These are phyloP conservation scores for Notodonta dromedarius DNA, from an alignment of 2,888 invertebrate genomes.

Conservation along the genomic window DNA sequence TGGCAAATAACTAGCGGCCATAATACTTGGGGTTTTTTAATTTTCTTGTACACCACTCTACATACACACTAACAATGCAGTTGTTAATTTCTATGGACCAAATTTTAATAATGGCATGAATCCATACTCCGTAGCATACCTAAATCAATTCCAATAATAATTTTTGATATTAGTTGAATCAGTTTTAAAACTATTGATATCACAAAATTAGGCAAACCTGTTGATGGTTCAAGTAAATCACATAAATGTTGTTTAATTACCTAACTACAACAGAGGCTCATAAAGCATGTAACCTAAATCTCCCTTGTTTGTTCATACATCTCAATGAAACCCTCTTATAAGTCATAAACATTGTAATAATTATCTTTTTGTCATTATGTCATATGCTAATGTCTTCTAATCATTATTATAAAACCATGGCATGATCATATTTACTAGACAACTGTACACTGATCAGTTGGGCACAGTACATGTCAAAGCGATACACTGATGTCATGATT, in stretches of 20 bases:
- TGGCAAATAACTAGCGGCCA: constrained; percentile 38
- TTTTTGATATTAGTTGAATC: constrained; percentile 19
- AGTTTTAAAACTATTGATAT: constrained; percentile 49
- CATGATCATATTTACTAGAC: constrained; percentile 4
- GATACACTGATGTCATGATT: neutral
- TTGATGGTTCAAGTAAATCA: constrained; percentile 41
- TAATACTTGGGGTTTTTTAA: constrained; percentile 21
- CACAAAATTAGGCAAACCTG: constrained; percentile 57
- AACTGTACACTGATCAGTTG: neutral
- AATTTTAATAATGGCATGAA: neutral
- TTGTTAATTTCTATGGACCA: neutral
- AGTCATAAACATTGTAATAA: neutral
- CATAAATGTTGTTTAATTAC: constrained; percentile 1
- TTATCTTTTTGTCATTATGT: constrained; percentile 3
- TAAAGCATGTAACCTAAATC: neutral
- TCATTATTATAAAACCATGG: constrained; percentile 6
- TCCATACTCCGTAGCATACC: neutral
- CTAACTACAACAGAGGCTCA: neutral
- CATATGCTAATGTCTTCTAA: constrained; percentile 8
- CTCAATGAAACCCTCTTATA: neutral
- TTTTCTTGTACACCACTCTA: constrained; percentile 17
- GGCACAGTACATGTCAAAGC: neutral
- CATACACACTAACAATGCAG: constrained; percentile 8
- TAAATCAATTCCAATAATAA: constrained; percentile 21
- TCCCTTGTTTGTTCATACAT: constrained; percentile 10